Evolutionary conservation across 2,113 vertebrate species (phyloP).

Genomic region (Typhlomys cinereus): DNA sequence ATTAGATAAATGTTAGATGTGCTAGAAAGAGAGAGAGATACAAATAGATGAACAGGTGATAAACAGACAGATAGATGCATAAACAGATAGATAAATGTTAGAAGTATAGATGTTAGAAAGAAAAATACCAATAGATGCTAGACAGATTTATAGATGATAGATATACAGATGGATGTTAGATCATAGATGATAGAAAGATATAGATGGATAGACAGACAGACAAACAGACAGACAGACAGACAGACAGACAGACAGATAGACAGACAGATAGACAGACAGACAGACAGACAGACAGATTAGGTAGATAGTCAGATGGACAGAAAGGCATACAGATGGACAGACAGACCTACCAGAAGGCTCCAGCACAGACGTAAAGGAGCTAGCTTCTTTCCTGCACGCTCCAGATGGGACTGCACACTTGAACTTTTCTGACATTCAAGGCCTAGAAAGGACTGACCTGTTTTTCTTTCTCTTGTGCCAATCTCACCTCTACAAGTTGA

Average conservation of each 20-base stretch:
- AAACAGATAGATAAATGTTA: too few species aligned
- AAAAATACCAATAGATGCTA: background rate
- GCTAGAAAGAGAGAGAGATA: too few species aligned
- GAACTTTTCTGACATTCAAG: background rate
- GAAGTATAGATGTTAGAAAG: background rate
- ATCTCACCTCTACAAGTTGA: background rate
- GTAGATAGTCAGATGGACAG: background rate
- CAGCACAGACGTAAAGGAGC: background rate
- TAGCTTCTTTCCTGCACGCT: background rate
- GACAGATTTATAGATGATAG: too few species aligned
- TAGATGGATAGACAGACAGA: background rate
- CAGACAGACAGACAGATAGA: background rate
- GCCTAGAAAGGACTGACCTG: background rate
- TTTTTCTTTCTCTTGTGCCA: background rate
- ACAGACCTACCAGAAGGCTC: background rate
- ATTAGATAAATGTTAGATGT: background rate
- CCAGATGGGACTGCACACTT: too few species aligned
- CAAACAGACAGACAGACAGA: background rate
- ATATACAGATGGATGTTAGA: background rate
- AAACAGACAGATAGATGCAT: too few species aligned
- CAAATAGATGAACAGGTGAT: background rate
- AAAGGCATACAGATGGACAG: background rate
- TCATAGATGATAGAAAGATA: background rate
- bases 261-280: too few species aligned
- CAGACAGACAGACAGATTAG: too few species aligned